Percentiles rank a stretch among this genome's conserved stretches.
phyloP scores from a whole-genome alignment of 2,797 vertebrate species.

The Pogoniulus pusillus region DNA sequence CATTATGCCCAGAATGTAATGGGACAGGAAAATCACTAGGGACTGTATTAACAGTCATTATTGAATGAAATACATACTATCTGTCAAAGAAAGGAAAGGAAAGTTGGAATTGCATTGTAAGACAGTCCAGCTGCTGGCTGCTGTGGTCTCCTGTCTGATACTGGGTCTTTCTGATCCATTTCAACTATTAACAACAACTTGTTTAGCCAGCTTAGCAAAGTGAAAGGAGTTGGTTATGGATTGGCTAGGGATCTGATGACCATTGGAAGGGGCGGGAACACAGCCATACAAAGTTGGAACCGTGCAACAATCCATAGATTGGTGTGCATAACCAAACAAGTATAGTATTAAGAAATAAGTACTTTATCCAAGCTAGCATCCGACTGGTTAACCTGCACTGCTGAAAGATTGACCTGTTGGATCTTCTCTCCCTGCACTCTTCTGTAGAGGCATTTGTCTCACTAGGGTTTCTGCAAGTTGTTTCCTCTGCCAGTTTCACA shows the following conservation, averaged over 20 bases:
- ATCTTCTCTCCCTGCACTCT: background rate
- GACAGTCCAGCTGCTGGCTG: background rate
- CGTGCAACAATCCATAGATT: background rate
- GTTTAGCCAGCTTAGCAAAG: background rate
- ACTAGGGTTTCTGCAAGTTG: background rate
- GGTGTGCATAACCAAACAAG: background rate
- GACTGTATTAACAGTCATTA: background rate
- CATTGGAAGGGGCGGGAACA: background rate
- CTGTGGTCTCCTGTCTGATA: background rate
- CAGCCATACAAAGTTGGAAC: background rate
- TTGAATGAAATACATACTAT: background rate
- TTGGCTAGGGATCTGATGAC: background rate
- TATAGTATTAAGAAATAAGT: background rate
- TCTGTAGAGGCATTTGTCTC: background rate
- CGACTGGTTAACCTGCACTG: background rate
- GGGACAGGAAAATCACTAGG: background rate
- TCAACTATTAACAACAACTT: background rate
- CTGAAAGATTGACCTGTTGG: background rate
- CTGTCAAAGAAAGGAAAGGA: background rate
- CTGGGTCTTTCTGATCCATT: background rate
- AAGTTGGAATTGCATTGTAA: background rate
- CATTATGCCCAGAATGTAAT: background rate
- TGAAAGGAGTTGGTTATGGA: background rate
- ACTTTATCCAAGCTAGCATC: background rate
- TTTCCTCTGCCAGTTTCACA: background rate